A percentile compares a stretch with the other conserved stretches of the same genome.
Evolutionary conservation across 2,113 vertebrate genomes (phyloP).

Genomic region (Dromiciops gliroides): DNA sequence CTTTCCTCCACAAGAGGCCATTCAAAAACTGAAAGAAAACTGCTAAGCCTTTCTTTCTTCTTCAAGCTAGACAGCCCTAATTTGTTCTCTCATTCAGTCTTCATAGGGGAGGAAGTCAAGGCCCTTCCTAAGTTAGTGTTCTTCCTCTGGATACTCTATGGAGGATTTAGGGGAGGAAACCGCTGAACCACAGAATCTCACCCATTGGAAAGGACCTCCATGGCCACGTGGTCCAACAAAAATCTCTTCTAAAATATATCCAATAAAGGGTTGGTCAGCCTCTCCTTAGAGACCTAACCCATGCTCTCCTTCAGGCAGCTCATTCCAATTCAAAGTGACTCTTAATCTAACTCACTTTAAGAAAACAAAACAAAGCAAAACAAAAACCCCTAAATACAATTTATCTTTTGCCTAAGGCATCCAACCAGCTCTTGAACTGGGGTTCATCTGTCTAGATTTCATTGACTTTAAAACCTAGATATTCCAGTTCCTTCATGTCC

Average conservation of each 20-base stretch:
- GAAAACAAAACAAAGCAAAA: conserved; percentile 11
- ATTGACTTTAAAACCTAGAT: conserved; percentile 41
- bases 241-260: no score
- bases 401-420: conserved; percentile 3
- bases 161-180: background rate
- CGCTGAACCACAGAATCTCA: background rate
- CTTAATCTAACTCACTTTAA: conserved; percentile 31
- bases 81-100: background rate
- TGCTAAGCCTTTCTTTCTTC: background rate
- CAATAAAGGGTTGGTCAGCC: background rate
- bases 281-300: background rate
- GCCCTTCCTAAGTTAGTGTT: background rate
- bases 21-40: no score
- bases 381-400: no score
- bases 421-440: background rate
- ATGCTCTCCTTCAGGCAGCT: background rate
- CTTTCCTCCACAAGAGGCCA: no score
- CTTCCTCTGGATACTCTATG: background rate
- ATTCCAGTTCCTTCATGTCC: background rate
- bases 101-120: background rate
- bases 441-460: conserved; percentile 21
- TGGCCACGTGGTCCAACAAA: no score
- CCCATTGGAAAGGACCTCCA: no score
- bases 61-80: background rate
- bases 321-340: background rate